These are phyloP conservation scores for Amphilophus citrinellus DNA, from an alignment of 2,113 vertebrate species.

Conservation along the genomic window DNA sequence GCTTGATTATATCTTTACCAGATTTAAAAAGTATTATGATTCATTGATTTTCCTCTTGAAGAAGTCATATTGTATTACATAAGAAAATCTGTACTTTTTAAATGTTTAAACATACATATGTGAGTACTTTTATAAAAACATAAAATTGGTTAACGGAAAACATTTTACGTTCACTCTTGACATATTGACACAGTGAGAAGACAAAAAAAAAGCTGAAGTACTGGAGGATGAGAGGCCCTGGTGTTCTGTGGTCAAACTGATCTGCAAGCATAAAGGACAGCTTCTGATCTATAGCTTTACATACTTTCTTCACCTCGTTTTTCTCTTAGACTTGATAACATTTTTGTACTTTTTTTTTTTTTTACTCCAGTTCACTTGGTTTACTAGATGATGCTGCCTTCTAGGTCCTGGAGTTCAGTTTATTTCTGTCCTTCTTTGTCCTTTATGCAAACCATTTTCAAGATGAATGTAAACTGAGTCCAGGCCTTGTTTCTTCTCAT, in stretches of 20 bases:
- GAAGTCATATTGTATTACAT: neutral
- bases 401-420: neutral
- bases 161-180: neutral
- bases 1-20: neutral
- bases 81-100: neutral
- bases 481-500: neutral
- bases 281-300: neutral
- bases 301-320: neutral
- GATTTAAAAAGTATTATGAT: neutral
- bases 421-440: neutral
- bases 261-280: neutral
- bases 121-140: neutral
- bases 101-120: neutral
- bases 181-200: neutral
- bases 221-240: neutral
- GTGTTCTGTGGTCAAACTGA: constrained; percentile 7
- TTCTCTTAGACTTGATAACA: neutral
- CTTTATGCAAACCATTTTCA: neutral
- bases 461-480: neutral
- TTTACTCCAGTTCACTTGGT: neutral
- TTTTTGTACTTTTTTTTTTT: neutral
- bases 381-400: neutral
- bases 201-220: neutral
- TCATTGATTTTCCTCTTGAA: neutral
- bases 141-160: neutral